Evolutionary conservation across 2,797 vertebrate genomes (phyloP), one percentile per base, ranked within the genome.

Genomic region (Trachops cirrhosus): DNA sequence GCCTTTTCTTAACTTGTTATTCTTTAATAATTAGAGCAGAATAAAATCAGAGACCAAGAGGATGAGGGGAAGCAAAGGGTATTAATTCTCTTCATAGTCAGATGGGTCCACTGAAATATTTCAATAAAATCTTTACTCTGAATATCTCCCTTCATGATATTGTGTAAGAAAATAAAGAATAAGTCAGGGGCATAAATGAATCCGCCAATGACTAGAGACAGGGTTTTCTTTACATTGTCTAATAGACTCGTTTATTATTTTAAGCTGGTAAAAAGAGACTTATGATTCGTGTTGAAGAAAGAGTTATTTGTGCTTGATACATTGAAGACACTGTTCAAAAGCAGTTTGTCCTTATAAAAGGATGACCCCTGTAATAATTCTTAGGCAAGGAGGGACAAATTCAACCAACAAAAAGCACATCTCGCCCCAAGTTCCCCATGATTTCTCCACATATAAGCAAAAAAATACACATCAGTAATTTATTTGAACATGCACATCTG

Each of bases 291-390:
- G 97, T 97, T 97, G 97, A 98, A 98, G 97, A 98, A 97, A 97
- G 94, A 98, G 97, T 97, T 98, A 98, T 96, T 98, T 98, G 97
- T 98, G 97, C 97, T 98, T 98, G 97, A 97, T 98, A 98, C 97
- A 98, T 97, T 94, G 89, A 97, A 97, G 97, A 98, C 97, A 98
- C 96, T 97, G 96, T 97, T 97, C 84, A 96, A 98, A 98, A 97
- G 96, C 97, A 97, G 97, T 97, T 97, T 96, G 96, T 97, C 96
- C 97, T 97, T 98, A 93, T 90, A 97, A 97, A 98, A 98, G 96
- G 97, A 97, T 97, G 96, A 97, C 97, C 97, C 97, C 97, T 98
- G 96, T 96, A 97, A 91, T 97, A 97, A 93, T 96, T 97, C 86
- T 96, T 97, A 98, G 97, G 97, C 97, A 98, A 98, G 94, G 96